phyloP scores from a whole-genome alignment of 2,888 invertebrate species.

The Heliconius cydno region DNA sequence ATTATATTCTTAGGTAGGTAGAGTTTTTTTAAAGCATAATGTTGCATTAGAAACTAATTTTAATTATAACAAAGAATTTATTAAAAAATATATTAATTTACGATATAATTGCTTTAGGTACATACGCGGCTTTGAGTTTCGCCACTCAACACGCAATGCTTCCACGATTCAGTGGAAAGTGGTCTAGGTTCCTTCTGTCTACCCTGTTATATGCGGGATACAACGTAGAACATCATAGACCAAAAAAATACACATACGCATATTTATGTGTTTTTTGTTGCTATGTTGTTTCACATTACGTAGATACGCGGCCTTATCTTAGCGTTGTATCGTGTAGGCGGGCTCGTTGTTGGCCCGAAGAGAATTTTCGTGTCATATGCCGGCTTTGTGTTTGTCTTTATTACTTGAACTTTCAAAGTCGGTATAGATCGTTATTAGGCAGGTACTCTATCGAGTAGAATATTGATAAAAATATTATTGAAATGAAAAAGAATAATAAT shows the following conservation, averaged over 20 bases:
- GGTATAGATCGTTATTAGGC: neutral
- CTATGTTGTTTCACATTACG: neutral
- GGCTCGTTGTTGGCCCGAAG: constrained; percentile 3
- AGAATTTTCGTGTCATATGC: constrained; percentile 17
- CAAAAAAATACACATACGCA: too few relatives aligned
- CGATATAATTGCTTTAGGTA: too few relatives aligned
- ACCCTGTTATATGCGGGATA: too few relatives aligned
- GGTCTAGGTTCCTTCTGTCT: too few relatives aligned
- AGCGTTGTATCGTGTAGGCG: constrained; percentile 12
- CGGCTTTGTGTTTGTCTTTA: constrained; percentile 19
- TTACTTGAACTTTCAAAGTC: constrained; percentile 3
- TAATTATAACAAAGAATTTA: too few relatives aligned
- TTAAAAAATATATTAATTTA: too few relatives aligned
- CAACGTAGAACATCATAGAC: too few relatives aligned
- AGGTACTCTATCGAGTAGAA: neutral
- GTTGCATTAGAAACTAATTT: too few relatives aligned
- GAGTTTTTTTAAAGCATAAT: too few relatives aligned
- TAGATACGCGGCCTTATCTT: constrained; percentile 20
- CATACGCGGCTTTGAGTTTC: too few relatives aligned
- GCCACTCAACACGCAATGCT: too few relatives aligned
- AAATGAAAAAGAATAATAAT: neutral
- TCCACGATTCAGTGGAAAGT: too few relatives aligned
- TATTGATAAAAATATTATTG: neutral
- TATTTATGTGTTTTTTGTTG: neutral
- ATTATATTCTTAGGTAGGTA: neutral